phyloP scores from a whole-genome alignment of 2,797 vertebrate species.

The Nyctibius grandis region DNA sequence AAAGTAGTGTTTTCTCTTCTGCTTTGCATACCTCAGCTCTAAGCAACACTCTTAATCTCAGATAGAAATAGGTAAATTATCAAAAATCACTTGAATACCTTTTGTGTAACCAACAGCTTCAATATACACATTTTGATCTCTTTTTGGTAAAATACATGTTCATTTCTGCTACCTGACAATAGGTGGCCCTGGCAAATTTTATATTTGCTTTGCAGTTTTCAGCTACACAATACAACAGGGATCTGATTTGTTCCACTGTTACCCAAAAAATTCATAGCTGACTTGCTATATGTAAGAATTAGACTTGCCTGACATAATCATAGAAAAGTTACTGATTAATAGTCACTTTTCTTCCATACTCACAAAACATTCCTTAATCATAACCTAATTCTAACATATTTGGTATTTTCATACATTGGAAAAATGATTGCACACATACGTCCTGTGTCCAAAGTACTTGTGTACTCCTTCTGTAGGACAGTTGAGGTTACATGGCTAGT shows the following conservation, averaged over 20 bases:
- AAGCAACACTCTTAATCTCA: background rate
- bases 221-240: background rate
- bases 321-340: background rate
- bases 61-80: background rate
- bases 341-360: background rate
- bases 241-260: background rate
- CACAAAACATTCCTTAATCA: background rate
- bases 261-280: background rate
- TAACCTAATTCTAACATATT: background rate
- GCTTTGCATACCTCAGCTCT: background rate
- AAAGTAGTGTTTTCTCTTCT: background rate
- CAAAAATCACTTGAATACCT: background rate
- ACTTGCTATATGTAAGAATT: background rate
- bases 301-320: background rate
- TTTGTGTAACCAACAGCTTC: background rate
- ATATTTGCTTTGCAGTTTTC: background rate
- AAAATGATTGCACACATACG: background rate
- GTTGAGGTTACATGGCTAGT: background rate
- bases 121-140: background rate
- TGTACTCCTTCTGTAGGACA: background rate
- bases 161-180: background rate
- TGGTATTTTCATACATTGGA: background rate
- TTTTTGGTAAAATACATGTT: background rate
- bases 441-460: background rate
- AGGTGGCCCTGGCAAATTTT: background rate